Evolutionary conservation across 2,113 vertebrate genomes (phyloP).

Genomic region (Microtus oregoni): DNA sequence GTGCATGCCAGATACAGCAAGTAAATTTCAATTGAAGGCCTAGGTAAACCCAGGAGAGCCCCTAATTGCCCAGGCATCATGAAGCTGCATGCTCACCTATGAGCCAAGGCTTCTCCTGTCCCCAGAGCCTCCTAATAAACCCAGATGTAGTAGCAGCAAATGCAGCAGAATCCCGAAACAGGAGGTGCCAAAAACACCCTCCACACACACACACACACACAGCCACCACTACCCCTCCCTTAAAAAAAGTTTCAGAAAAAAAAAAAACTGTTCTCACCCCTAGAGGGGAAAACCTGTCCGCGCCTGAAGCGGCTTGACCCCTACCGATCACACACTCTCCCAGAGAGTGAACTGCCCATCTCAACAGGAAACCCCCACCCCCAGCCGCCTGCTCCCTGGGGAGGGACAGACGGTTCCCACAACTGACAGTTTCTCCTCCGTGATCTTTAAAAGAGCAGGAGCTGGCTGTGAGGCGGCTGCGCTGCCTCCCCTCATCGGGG

Average conservation of each 20-base stretch:
- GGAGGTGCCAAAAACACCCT: constrained; percentile 68
- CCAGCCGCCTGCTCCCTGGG: constrained; percentile 64
- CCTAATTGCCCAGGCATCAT: not conserved
- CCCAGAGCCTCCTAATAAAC: not conserved
- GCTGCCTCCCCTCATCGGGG: constrained; percentile 67
- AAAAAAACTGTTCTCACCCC: constrained; percentile 68
- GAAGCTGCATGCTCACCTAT: not conserved
- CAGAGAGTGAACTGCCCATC: not conserved
- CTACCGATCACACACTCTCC: not conserved
- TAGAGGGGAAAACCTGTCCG: constrained; percentile 77
- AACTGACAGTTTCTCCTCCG: constrained; percentile 72
- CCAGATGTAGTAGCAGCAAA: constrained; percentile 32
- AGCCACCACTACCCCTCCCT: constrained; percentile 12
- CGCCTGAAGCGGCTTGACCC: constrained; percentile 67
- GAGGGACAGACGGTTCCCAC: constrained; percentile 76
- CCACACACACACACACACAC: not conserved
- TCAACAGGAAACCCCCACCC: not conserved
- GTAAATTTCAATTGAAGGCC: not conserved
- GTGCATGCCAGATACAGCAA: not conserved
- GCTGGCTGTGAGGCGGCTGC: constrained; percentile 77
- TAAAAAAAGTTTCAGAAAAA: constrained; percentile 30
- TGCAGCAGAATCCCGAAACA: constrained; percentile 53
- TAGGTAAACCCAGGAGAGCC: not conserved
- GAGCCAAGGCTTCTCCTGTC: not conserved
- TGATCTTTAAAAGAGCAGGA: constrained; percentile 85